Percentiles rank a stretch among this genome's conserved stretches.
Conservation (phyloP, 1,140 invertebrate species). For the Scaptomyza pallida region DNA sequence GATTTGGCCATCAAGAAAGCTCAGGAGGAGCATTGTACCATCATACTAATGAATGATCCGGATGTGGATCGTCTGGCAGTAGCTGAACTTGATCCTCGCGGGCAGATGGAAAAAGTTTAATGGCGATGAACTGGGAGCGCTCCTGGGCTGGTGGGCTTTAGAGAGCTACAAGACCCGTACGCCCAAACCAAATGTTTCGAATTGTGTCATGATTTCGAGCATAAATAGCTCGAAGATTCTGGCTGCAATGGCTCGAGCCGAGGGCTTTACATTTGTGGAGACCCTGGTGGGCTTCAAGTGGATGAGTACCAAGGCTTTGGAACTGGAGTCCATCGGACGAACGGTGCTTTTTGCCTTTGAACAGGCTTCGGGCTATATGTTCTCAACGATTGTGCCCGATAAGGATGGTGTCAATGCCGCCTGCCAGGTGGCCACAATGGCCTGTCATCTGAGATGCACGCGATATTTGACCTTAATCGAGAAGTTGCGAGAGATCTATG, state of each 20-base stretch:
- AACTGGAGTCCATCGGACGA: slow-evolving; percentile 89
- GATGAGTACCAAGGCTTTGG: slow-evolving; percentile 96
- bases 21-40: slow-evolving; percentile 87
- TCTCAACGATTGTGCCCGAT: slow-evolving; percentile 92
- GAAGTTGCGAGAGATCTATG: slow-evolving; percentile 93
- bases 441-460: slow-evolving; percentile 89
- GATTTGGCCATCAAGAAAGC: slow-evolving; percentile 94
- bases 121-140: slow-evolving; percentile 97
- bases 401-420: slow-evolving; percentile 98
- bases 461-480: slow-evolving; percentile 87
- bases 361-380: slow-evolving; percentile 98
- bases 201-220: slow-evolving; percentile 94
- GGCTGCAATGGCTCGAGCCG: slow-evolving; percentile 90
- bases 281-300: slow-evolving; percentile 99
- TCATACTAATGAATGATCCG: slow-evolving; percentile 98
- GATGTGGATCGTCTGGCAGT: slow-evolving; percentile 98
- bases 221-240: slow-evolving; percentile 98
- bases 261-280: slow-evolving; percentile 96
- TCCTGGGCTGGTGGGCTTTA: slow-evolving; percentile 97
- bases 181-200: slow-evolving; percentile 84
- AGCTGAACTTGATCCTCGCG: slow-evolving; percentile 89
- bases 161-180: slow-evolving; percentile 86
- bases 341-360: slow-evolving; percentile 97
- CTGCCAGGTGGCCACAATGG: slow-evolving; percentile 91
- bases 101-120: slow-evolving; percentile 96